Percentiles rank a stretch among this genome's conserved stretches.
These are phyloP conservation scores for Trichoplax adhaerens DNA, from an alignment of 37 sponge, comb jelly and placozoan genomes.

Conservation along the genomic window DNA sequence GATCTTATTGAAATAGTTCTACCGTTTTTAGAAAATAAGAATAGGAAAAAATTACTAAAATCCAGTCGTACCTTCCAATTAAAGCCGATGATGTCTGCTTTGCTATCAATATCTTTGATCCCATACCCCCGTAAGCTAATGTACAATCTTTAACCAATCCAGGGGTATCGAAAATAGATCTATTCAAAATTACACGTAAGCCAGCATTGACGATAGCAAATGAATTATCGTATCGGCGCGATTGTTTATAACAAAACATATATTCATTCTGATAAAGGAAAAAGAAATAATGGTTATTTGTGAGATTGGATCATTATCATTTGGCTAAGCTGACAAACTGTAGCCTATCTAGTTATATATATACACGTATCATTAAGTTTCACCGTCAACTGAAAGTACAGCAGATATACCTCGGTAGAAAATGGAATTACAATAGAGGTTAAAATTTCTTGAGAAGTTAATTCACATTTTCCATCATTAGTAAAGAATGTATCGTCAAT, in stretches of 20 bases:
- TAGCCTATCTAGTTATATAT: too few relatives aligned
- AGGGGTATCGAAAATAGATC: too few relatives aligned
- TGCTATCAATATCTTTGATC: constrained; percentile 31
- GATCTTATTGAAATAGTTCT: too few relatives aligned
- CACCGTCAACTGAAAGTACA: too few relatives aligned
- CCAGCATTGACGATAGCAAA: constrained; percentile 73
- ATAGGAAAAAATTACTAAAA: too few relatives aligned
- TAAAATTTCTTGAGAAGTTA: constrained; percentile 48
- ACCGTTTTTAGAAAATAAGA: too few relatives aligned
- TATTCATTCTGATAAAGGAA: constrained; percentile 30
- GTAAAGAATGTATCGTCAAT: constrained; percentile 49
- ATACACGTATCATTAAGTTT: too few relatives aligned
- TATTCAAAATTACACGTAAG: constrained; percentile 15
- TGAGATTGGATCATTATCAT: too few relatives aligned
- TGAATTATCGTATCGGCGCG: constrained; percentile 53
- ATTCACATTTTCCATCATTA: constrained; percentile 44
- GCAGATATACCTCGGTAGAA: constrained; percentile 22
- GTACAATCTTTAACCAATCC: constrained; percentile 22
- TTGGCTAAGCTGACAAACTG: too few relatives aligned
- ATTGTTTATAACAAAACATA: constrained; percentile 53
- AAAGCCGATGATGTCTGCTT: constrained; percentile 22
- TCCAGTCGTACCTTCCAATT: constrained; percentile 28
- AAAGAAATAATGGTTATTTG: too few relatives aligned
- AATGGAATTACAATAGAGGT: constrained; percentile 54
- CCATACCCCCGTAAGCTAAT: constrained; percentile 61